Percentiles rank a stretch among this genome's conserved stretches.
These are phyloP conservation scores for Platysteira castanea DNA, from an alignment of 2,113 vertebrate genomes.

Conservation along the genomic window DNA sequence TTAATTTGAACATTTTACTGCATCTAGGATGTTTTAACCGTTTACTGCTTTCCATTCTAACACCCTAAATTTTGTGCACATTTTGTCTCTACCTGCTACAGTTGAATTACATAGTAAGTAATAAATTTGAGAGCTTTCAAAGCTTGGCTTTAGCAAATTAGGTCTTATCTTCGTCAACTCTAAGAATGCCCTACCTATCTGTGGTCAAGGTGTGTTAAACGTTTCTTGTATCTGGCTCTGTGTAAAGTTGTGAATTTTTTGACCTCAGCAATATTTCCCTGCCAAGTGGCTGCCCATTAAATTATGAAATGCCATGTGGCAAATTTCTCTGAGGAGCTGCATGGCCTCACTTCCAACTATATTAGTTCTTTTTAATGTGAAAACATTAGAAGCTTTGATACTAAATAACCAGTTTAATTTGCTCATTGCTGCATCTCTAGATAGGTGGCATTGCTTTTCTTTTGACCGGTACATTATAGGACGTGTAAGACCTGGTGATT, in stretches of 20 bases:
- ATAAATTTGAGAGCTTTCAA: background rate
- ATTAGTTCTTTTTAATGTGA: background rate
- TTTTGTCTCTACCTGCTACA: background rate
- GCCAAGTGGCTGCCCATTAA: background rate
- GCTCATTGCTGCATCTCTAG: background rate
- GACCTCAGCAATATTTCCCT: background rate
- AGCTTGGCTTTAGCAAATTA: background rate
- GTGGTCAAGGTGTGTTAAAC: rapidly evolving
- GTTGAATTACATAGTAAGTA: background rate
- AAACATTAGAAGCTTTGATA: background rate
- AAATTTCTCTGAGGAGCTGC: background rate
- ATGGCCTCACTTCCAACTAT: background rate
- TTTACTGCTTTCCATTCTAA: background rate
- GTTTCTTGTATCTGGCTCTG: background rate
- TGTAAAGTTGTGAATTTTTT: background rate
- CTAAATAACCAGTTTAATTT: background rate
- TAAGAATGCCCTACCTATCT: background rate
- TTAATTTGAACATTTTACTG: background rate
- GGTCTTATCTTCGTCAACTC: background rate
- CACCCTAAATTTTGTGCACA: background rate
- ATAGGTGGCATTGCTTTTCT: background rate
- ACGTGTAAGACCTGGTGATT: background rate
- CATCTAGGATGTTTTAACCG: background rate
- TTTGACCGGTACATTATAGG: background rate
- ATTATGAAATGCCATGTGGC: background rate